These are phyloP conservation scores for Epistrophe grossulariae DNA, from an alignment of 2,888 invertebrate genomes.

Conservation along the genomic window DNA sequence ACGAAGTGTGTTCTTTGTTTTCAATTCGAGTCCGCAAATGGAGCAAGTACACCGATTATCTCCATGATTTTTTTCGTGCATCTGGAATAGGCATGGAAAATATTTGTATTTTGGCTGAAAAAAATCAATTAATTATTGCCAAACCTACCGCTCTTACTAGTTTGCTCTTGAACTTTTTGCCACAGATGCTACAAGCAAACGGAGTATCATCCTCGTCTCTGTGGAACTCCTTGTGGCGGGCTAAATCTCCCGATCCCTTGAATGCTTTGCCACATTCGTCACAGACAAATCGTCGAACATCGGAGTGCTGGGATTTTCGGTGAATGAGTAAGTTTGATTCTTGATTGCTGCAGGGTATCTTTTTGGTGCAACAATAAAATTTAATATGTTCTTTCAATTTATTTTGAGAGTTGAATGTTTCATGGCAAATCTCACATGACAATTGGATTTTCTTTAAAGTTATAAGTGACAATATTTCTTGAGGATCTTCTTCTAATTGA, in stretches of 20 bases:
- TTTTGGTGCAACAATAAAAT: not conserved
- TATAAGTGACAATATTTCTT: not conserved
- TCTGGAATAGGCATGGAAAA: not conserved
- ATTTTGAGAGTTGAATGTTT: not conserved
- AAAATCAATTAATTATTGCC: not conserved
- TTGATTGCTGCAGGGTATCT: not conserved
- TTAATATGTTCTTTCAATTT: not conserved
- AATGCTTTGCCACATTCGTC: not conserved
- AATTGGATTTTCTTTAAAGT: not conserved
- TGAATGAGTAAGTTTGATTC: not conserved
- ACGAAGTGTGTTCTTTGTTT: not conserved
- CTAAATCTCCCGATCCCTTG: not conserved
- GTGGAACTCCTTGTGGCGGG: not conserved
- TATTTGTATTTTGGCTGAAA: not conserved
- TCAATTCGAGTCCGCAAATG: not conserved
- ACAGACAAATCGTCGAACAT: not conserved
- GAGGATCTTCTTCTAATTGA: not conserved
- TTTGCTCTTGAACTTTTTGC: not conserved
- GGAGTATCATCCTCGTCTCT: not conserved
- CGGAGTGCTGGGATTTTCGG: not conserved
- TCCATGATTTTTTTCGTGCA: not conserved
- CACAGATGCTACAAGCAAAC: not conserved
- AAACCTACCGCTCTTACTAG: not conserved
- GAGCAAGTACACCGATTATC: not conserved
- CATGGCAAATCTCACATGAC: not conserved